Evolutionary conservation across 1,140 invertebrate species (phyloP), one percentile per base, ranked within the genome.

Genomic region (Cydia pomonella): DNA sequence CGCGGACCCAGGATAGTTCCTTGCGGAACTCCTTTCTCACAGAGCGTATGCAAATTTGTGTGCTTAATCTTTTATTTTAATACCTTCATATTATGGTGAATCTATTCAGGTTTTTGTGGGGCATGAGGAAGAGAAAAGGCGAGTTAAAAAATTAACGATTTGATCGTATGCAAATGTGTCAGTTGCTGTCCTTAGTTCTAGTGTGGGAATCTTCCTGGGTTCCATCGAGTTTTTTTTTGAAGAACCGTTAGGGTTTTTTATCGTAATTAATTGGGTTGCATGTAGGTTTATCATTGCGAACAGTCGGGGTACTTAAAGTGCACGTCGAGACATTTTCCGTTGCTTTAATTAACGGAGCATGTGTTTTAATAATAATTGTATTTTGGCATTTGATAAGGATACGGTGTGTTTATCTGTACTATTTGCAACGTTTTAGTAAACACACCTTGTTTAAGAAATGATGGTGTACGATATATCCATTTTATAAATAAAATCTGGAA

Each of bases 41-140:
- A 88, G 79, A 18, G 16, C 73, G 81, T 92, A 92, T 93, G 91
- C 89, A 92, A 89, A 93, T 93, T 72, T 33, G 59, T 78, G 77
- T 81, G 82, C 82, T 83, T 90, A 87, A 91, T 93, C 90, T 91
- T 93, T 92, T 93, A 93, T 93, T 93, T 93, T 93, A 93, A 93
- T 92, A 80, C 81, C 83, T 86, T 91, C 88, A 84, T 88, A 85
- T 93, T 93, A 87, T 92, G 85, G 86, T 87, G 81, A 83, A 84
- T 87, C 87, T 77, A 84, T 89, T 84, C 79, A 90, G 69, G 41
- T 74, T 81, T 21, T 78, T 85, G 84, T 88, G 82, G 89, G 89
- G 89, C 86, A 82, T 81, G 53, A 74, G 81, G 78, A 84, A 84
- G 79, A 85, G 82, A 89, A 92, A 87, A 87, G 85, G 77, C 72